Conservation (phyloP, 2,113 vertebrate genomes). For the Coturnix japonica region DNA sequence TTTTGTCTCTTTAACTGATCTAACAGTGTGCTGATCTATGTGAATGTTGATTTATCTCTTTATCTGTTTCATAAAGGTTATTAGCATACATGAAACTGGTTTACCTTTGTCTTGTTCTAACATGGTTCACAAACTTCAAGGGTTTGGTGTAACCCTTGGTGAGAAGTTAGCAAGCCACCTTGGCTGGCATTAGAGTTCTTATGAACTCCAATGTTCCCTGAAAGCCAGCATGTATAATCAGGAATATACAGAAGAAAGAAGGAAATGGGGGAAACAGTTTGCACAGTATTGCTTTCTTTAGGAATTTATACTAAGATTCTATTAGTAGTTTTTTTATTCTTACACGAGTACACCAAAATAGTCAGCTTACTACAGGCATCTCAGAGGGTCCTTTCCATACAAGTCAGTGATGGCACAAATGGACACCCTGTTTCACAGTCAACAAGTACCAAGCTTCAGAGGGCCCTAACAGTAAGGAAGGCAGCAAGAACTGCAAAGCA, state of each 20-base stretch:
- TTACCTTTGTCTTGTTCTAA: background rate
- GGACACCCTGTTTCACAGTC: background rate
- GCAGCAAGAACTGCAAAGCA: background rate
- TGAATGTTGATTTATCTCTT: background rate
- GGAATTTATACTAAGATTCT: background rate
- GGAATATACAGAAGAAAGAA: background rate
- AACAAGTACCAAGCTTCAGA: background rate
- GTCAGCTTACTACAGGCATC: background rate
- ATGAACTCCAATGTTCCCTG: background rate
- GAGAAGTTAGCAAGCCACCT: background rate
- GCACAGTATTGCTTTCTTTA: background rate
- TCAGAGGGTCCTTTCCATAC: background rate
- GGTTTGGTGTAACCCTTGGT: background rate
- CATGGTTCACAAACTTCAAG: background rate
- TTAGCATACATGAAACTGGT: background rate
- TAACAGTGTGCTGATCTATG: background rate
- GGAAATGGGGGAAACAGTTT: background rate
- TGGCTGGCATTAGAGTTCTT: fast-evolving
- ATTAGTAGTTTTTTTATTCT: background rate
- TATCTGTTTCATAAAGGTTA: background rate
- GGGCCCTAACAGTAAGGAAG: background rate
- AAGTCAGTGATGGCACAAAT: background rate
- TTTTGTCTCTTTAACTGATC: background rate
- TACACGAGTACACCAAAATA: background rate
- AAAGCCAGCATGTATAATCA: background rate